Conservation (phyloP, 2,113 vertebrate species). For the Dendropsophus ebraccatus region DNA sequence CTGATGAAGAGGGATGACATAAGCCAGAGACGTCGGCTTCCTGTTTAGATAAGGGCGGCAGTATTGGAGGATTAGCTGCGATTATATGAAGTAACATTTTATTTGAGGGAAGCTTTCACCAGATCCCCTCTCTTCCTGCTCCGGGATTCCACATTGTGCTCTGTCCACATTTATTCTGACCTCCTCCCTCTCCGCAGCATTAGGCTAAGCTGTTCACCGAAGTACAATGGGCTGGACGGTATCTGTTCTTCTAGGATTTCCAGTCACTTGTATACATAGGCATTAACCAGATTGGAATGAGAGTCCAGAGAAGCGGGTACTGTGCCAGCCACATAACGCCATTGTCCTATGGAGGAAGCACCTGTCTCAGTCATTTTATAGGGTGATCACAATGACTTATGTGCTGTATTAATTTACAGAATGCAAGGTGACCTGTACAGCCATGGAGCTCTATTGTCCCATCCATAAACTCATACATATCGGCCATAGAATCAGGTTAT, state of each 20-base stretch:
- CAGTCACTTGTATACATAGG: background rate
- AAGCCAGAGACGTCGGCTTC: background rate
- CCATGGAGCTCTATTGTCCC: background rate
- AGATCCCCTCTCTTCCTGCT: constrained; percentile 7
- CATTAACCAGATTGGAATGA: background rate
- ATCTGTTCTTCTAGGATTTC: background rate
- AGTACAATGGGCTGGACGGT: background rate
- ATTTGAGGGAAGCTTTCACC: background rate
- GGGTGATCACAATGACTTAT: constrained; percentile 13
- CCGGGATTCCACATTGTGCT: background rate
- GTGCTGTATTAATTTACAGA: background rate
- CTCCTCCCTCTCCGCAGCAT: background rate
- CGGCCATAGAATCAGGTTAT: background rate
- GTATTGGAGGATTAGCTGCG: background rate
- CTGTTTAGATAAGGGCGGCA: constrained; percentile 1
- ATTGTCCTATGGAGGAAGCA: background rate
- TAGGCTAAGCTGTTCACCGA: background rate
- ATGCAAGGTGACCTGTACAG: background rate
- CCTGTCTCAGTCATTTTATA: background rate
- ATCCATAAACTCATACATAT: background rate
- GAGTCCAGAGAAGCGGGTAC: background rate
- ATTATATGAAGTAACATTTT: background rate
- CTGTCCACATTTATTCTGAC: constrained; percentile 17
- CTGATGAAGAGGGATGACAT: background rate
- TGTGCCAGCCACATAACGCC: background rate